Evolutionary conservation across 1,140 invertebrate genomes (phyloP), one percentile per base, ranked within the genome.

Genomic region (Drosophila pandora): DNA sequence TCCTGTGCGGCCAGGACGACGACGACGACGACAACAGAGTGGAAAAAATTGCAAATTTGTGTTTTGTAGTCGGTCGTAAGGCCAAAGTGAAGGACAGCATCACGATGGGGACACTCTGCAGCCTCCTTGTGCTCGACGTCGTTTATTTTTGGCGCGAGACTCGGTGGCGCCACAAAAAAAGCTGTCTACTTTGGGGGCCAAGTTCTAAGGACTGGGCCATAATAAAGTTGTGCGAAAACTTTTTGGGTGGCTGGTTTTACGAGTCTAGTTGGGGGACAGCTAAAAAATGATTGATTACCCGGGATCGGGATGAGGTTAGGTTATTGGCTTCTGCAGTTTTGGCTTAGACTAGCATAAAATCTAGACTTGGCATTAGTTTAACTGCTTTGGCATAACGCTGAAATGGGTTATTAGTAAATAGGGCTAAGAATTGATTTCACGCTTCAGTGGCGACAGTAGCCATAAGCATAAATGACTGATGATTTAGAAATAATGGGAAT

Each of bases 11-110:
- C 76, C 63, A 81, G 70, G 77, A 77, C 50, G 52, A 61, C 39
- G 58, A 68, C 71, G 77, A 77, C 50, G 48, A 61, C 39, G 58
- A 68, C 71, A 64, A 63, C 76, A 78, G 65, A 84, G 75, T 84
- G 76, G 61, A 79, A 88, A 85, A 87, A 88, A 88, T 82, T 88
- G 79, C 83, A 88, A 88, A 88, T 88, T 89, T 88, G 69, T 79
- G 76, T 76, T 79, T 83, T 79, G 70, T 65, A 75, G 83, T 61
- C 68, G 67, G 78, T 75, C 49, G 69, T 45, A 57, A 49, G 23
- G 54, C n/a, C 28, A 63, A 48, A 49, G 39, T 39, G 43, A 58
- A 49, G 59, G 52, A 25, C 58, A 53, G 17, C 22, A 2, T 2
- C 34, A 21, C 43, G 49, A 25, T 25, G 52, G 28, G 73, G 41